phyloP scores from a whole-genome alignment of 2,113 vertebrate species.

The Tonatia bakeri region DNA sequence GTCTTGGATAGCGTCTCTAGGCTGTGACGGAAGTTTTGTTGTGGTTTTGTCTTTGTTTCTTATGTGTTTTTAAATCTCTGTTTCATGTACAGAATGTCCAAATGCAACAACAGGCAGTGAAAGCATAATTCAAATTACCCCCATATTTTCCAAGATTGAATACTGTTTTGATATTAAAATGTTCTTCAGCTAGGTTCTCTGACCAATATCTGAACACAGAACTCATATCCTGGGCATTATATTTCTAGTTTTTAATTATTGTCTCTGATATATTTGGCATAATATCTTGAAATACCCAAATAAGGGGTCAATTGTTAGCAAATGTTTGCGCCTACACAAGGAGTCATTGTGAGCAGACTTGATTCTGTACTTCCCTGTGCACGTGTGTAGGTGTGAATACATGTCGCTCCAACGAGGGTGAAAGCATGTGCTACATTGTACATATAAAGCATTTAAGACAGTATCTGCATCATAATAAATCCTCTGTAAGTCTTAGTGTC shows the following conservation, averaged over 20 bases:
- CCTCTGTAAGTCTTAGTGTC: background rate
- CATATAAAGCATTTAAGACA: background rate
- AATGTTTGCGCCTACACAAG: background rate
- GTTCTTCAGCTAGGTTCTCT: background rate
- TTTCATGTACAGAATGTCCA: conserved; percentile 20
- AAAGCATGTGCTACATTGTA: background rate
- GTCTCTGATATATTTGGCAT: background rate
- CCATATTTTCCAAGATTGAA: background rate
- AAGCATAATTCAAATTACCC: background rate
- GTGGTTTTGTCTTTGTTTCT: background rate
- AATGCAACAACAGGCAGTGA: background rate
- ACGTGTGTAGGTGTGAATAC: background rate
- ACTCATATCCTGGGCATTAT: background rate
- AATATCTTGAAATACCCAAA: background rate
- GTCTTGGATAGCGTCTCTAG: background rate
- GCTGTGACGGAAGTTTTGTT: background rate
- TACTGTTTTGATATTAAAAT: background rate
- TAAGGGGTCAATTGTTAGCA: background rate
- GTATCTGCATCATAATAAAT: background rate
- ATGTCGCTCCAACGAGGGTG: background rate
- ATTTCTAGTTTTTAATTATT: background rate
- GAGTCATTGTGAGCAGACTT: background rate
- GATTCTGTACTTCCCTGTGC: background rate
- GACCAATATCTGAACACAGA: background rate
- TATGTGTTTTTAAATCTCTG: background rate